Conservation (phyloP, 2,113 vertebrate genomes). For the Rhizomys pruinosus region DNA sequence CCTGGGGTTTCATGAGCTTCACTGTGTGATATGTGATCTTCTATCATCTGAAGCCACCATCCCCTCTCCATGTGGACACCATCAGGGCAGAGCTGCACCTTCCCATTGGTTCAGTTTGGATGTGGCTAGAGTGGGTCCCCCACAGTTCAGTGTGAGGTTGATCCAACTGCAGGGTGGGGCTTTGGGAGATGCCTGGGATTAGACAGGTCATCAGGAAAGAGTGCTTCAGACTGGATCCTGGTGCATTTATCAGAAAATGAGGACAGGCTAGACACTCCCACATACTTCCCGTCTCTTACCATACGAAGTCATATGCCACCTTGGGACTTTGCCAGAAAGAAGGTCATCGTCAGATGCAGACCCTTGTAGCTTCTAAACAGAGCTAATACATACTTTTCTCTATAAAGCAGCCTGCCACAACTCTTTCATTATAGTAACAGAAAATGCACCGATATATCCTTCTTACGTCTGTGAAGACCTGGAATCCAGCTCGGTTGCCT, state of each 20-base stretch:
- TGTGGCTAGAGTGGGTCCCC: not conserved
- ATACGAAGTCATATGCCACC: not conserved
- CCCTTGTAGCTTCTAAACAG: not conserved
- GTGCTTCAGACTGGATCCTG: not conserved
- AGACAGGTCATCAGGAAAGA: not conserved
- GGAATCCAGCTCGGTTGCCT: not conserved
- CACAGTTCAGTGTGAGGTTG: not conserved
- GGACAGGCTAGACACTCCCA: not conserved
- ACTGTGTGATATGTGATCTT: not conserved
- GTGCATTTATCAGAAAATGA: not conserved
- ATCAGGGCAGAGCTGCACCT: not conserved
- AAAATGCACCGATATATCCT: not conserved
- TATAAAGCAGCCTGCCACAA: not conserved
- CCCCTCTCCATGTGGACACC: accelerated
- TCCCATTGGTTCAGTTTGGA: not conserved
- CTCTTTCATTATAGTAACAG: not conserved
- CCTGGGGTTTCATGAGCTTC: not conserved
- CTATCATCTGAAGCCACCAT: not conserved
- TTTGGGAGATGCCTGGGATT: not conserved
- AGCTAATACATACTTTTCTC: not conserved
- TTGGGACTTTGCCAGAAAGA: not conserved
- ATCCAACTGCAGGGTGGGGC: not conserved
- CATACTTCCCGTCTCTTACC: not conserved
- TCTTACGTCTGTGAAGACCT: not conserved
- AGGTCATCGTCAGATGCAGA: not conserved